A percentile compares a stretch with the other conserved stretches of the same genome.
Evolutionary conservation across 1,140 invertebrate genomes (phyloP).

Genomic region (Helicoverpa armigera): DNA sequence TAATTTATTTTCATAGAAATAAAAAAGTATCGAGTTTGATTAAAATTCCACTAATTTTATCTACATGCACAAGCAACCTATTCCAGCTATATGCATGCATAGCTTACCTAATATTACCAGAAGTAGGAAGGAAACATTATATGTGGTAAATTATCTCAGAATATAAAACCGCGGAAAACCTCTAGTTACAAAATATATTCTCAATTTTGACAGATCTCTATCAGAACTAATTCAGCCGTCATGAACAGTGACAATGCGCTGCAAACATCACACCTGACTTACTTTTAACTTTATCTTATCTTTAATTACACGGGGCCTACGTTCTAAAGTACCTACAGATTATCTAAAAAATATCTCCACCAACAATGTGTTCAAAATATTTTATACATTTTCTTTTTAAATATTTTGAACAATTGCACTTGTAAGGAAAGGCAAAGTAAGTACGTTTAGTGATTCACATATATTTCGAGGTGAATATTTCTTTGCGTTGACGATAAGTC

Average conservation of each 20-base stretch:
- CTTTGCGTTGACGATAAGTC: constrained; percentile 77
- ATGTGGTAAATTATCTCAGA: too few species aligned
- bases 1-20: too few species aligned
- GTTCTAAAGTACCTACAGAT: constrained; percentile 21
- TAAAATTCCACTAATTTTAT: too few species aligned
- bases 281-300: constrained; percentile 41
- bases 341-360: constrained; percentile 36
- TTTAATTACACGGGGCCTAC: constrained; percentile 32
- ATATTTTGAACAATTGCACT: constrained; percentile 2
- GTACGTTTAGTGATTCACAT: constrained; percentile 55
- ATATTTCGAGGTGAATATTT: constrained; percentile 71
- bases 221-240: constrained; percentile 13
- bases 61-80: too few species aligned
- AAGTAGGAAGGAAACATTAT: too few species aligned
- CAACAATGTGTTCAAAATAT: constrained; percentile 18
- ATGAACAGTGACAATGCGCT: constrained; percentile 1
- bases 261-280: constrained; percentile 34
- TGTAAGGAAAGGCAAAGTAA: background rate
- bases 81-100: too few species aligned
- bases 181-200: too few species aligned
- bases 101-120: too few species aligned
- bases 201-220: background rate
- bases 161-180: too few species aligned
- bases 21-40: too few species aligned
- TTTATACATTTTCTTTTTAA: background rate